Base-by-base conservation (phyloP, 2,888 invertebrate species). In the Parnassius apollo region DNA sequence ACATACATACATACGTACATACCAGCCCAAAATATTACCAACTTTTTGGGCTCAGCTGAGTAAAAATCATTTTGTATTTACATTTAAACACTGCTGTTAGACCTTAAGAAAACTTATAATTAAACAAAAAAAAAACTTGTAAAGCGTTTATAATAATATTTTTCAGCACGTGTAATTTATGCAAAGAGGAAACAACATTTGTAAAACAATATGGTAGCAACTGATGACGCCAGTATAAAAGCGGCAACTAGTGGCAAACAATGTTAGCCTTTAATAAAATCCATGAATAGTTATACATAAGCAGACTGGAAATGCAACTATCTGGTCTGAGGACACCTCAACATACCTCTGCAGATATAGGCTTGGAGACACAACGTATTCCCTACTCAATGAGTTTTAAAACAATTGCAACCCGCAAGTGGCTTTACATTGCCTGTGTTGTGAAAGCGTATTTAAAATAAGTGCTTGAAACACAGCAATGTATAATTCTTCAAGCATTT, bases 301-400 rank as follows among this genome's bases (percentile, higher is more conserved):
- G 77, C 80, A 80, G 77, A 84, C 82, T 84, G 82, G 84, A 86
- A 89, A 90, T 88, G 87, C 88, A 88, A 86, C 88, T 88, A 89
- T 88, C 87, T 88, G 83, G 75, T 87, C 81, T 77, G 80, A 82
- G 81, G 78, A 85, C 82, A 81, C 81, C 84, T 83, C 86, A 80
- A 82, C 82, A 87, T 87, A 88, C 82, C 85, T 82, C 75, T 75
- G 76, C 82, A 80, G 83, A 81, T 87, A 88, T 86, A 89, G 84
- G 83, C 82, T 85, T 80, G 86, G 88, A 89, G 88, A 87, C 85
- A 83, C 87, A 86, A 84, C 81, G 79, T 84, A 75, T 80, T 80
- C 80, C 87, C 85, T 73, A 80, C 72, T 72, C 67, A 64, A 75
- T 60, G 65, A 79, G 73, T 84, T 81, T 57, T 66, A 42, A 48